Percentiles rank a stretch among this genome's conserved stretches.
Evolutionary conservation across 1,140 invertebrate genomes (phyloP).

Genomic region (Nymphalis io): DNA sequence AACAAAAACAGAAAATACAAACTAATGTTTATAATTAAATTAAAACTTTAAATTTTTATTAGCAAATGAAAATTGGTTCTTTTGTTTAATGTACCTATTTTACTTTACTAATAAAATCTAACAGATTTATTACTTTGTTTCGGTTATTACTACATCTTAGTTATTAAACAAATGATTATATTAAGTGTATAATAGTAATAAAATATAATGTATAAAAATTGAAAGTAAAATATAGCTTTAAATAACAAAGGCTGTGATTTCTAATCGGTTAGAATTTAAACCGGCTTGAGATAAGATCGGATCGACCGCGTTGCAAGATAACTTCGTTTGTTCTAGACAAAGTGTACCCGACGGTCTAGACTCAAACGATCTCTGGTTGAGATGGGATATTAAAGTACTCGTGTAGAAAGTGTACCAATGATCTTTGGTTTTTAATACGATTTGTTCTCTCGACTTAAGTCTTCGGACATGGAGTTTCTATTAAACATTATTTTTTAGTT

Average conservation of each 20-base stretch:
- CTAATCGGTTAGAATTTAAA: neutral
- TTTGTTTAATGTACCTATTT: too few species aligned
- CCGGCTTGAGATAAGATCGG: constrained; percentile 11
- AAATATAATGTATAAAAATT: neutral
- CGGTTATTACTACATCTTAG: too few species aligned
- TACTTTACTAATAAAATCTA: too few species aligned
- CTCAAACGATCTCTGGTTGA: constrained; percentile 1
- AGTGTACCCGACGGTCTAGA: constrained; percentile 19
- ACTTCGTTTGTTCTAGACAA: constrained; percentile 21
- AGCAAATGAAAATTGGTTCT: too few species aligned
- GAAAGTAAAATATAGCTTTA: too few species aligned
- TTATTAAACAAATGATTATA: too few species aligned
- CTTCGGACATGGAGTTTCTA: too few species aligned
- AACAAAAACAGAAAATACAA: too few species aligned
- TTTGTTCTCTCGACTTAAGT: neutral
- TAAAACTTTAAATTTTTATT: too few species aligned
- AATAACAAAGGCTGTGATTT: neutral
- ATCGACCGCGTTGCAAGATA: constrained; percentile 17
- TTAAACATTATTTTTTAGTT: too few species aligned
- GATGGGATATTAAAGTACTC: constrained; percentile 25
- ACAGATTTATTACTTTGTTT: too few species aligned
- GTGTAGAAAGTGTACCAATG: constrained; percentile 23
- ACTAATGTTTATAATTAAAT: too few species aligned
- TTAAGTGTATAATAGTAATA: neutral
- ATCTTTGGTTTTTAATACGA: constrained; percentile 4